phyloP scores from a whole-genome alignment of 2,888 invertebrate genomes.

The Lasius fuliginosus region DNA sequence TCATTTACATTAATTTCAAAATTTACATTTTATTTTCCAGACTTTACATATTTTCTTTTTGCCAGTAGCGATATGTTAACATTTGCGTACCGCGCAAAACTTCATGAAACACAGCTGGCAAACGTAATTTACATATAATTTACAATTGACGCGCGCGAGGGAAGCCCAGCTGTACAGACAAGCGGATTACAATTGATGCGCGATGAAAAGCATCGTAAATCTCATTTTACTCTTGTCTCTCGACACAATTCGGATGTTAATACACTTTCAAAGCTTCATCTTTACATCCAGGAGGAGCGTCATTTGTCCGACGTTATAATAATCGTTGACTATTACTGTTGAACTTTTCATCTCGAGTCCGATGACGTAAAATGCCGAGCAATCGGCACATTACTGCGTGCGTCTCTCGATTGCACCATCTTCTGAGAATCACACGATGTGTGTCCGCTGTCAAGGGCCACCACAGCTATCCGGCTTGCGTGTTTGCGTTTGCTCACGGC shows the following conservation, averaged over 20 bases:
- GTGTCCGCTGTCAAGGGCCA: slow-evolving; percentile 16
- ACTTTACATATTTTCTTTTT: background rate
- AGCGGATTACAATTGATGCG: background rate
- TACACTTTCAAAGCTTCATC: slow-evolving; percentile 11
- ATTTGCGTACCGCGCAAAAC: background rate
- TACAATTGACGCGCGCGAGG: slow-evolving; percentile 26
- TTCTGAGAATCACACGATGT: slow-evolving; percentile 52
- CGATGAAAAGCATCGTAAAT: slow-evolving; percentile 29
- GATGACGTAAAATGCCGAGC: slow-evolving; percentile 11
- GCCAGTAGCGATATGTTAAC: background rate
- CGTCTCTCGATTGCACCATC: slow-evolving; percentile 31
- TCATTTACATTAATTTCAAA: background rate
- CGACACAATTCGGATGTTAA: slow-evolving; percentile 1
- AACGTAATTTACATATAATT: slow-evolving; percentile 37
- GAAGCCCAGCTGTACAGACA: slow-evolving; percentile 3
- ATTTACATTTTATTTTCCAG: slow-evolving; percentile 1
- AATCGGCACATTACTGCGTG: slow-evolving; percentile 17
- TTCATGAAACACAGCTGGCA: slow-evolving; percentile 24
- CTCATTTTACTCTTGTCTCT: slow-evolving; percentile 10
- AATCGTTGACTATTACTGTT: slow-evolving; percentile 13
- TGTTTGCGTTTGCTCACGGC: slow-evolving; percentile 56
- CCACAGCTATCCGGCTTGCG: slow-evolving; percentile 12
- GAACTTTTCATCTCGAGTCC: slow-evolving; percentile 9
- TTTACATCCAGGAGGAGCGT: background rate
- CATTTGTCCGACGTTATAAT: slow-evolving; percentile 22